Percentiles rank a stretch among this genome's conserved stretches.
These are phyloP conservation scores for Neoarius graeffei DNA, from an alignment of 2,113 vertebrate genomes.

Conservation along the genomic window DNA sequence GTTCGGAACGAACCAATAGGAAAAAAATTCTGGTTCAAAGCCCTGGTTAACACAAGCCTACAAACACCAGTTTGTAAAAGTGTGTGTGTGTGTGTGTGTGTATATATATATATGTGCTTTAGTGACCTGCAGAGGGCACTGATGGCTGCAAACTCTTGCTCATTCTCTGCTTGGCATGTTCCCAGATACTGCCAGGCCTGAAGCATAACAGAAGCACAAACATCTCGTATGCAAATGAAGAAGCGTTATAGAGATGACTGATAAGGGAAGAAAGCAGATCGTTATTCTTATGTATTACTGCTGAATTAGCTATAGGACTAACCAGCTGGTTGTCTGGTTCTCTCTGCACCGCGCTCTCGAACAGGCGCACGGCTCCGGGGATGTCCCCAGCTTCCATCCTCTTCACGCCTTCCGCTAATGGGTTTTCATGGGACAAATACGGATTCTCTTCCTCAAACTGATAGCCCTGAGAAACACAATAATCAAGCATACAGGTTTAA, in stretches of 20 bases:
- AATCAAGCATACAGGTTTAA: background rate
- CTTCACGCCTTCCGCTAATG: conserved; percentile 87
- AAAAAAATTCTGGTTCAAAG: no score
- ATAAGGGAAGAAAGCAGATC: background rate
- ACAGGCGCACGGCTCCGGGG: conserved; percentile 90
- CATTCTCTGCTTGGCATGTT: conserved; percentile 96
- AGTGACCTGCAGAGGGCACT: conserved; percentile 92
- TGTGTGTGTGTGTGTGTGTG: no score
- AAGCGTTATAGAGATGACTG: background rate
- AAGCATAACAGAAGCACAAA: conserved; percentile 19
- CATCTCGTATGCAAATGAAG: background rate
- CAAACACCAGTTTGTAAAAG: background rate
- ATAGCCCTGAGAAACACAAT: conserved; percentile 79
- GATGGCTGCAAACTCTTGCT: conserved; percentile 95
- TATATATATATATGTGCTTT: no score
- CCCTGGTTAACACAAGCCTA: no score
- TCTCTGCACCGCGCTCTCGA: conserved; percentile 92
- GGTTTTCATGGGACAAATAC: conserved; percentile 85
- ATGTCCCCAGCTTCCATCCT: conserved; percentile 90
- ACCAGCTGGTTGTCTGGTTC: conserved; percentile 94
- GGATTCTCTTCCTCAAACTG: conserved; percentile 98
- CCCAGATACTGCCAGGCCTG: conserved; percentile 98
- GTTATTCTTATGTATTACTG: background rate
- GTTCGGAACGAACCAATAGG: no score
- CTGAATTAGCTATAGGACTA: conserved; percentile 54